Percentiles rank a stretch among this genome's conserved stretches.
Evolutionary conservation across 1,140 invertebrate species (phyloP).

Genomic region (Aculops lycopersici): DNA sequence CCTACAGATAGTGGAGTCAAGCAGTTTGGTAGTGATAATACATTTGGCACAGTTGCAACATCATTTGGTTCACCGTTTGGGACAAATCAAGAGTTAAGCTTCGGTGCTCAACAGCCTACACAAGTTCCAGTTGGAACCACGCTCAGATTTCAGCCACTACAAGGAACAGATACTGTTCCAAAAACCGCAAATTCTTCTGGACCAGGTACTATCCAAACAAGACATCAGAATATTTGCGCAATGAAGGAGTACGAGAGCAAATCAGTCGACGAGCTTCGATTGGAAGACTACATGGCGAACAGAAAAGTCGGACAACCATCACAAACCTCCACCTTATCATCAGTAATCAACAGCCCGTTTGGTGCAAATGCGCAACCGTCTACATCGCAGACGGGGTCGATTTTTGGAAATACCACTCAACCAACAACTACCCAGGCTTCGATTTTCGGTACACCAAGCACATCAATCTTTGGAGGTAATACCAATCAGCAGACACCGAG

Average conservation of each 20-base stretch:
- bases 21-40: neutral
- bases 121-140: conserved; percentile 28
- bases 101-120: conserved; percentile 3
- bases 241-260: conserved; percentile 93
- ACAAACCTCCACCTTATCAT: conserved; percentile 6
- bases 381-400: neutral
- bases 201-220: conserved; percentile 48
- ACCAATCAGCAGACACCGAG: neutral
- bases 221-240: conserved; percentile 74
- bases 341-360: neutral
- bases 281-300: conserved; percentile 67
- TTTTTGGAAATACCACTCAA: neutral
- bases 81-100: neutral
- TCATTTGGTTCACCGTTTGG: neutral
- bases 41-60: neutral
- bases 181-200: conserved; percentile 37
- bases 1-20: too few relatives aligned
- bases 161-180: conserved; percentile 58
- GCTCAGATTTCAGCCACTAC: conserved; percentile 50
- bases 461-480: neutral
- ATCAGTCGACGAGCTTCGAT: conserved; percentile 60
- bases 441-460: neutral
- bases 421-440: neutral
- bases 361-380: neutral
- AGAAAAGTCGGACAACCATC: conserved; percentile 31